phyloP scores from a whole-genome alignment of 2,113 vertebrate genomes.

The Chloroceryle aenea region DNA sequence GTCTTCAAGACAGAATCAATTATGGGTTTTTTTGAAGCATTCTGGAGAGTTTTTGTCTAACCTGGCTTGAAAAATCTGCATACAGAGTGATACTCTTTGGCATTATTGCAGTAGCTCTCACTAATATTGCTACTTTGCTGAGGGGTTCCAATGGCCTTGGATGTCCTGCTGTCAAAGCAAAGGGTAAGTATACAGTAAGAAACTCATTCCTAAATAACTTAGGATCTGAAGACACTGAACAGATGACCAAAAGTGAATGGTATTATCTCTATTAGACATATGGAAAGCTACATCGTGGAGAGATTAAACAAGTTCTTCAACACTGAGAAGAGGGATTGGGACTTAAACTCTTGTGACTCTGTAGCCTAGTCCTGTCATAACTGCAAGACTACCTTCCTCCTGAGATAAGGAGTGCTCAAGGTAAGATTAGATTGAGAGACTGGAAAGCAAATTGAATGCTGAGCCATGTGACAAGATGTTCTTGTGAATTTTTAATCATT shows the following conservation, averaged over 20 bases:
- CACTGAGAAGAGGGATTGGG: neutral
- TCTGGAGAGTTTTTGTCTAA: neutral
- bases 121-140: neutral
- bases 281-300: neutral
- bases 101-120: neutral
- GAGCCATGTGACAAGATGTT: slow-evolving; percentile 18
- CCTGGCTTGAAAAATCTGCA: neutral
- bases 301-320: neutral
- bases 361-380: neutral
- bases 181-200: neutral
- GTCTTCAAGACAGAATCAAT: neutral
- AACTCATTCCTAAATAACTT: neutral
- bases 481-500: slow-evolving; percentile 60
- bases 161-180: neutral
- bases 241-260: neutral
- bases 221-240: neutral
- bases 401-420: slow-evolving; percentile 20
- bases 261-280: neutral
- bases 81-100: neutral
- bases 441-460: neutral
- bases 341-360: neutral
- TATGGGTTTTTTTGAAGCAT: neutral
- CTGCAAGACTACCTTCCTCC: neutral
- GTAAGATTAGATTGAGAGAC: slow-evolving; percentile 46
- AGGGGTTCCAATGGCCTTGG: neutral